Evolutionary conservation across 2,113 vertebrate species (phyloP).

Genomic region (Prunella fulvescens): DNA sequence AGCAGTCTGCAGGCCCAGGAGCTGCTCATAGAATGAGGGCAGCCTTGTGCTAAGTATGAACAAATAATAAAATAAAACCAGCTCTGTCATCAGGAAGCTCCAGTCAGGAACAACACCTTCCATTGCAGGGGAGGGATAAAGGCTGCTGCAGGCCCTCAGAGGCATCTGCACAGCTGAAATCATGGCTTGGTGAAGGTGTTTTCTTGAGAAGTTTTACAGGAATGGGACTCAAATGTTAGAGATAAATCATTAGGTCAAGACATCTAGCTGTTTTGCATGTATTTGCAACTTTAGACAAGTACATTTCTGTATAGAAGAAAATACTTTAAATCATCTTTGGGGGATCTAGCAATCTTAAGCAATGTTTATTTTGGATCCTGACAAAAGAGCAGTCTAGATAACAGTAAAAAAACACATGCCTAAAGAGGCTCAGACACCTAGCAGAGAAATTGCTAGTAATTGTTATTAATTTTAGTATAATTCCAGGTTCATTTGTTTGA

Average conservation of each 20-base stretch:
- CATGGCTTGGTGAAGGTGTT: not conserved
- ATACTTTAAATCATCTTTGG: not conserved
- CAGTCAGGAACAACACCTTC: not conserved
- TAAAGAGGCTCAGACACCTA: not conserved
- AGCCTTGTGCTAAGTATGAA: not conserved
- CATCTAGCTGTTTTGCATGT: not conserved
- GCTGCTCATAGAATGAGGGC: not conserved
- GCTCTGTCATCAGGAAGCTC: not conserved
- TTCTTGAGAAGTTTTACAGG: not conserved
- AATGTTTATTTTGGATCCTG: not conserved
- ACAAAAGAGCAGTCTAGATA: not conserved
- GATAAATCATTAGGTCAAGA: not conserved
- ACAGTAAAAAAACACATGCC: not conserved
- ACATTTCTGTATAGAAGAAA: not conserved
- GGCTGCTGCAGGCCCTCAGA: not conserved
- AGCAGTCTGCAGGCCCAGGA: not conserved
- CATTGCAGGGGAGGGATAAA: not conserved
- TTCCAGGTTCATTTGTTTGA: conserved; percentile 95
- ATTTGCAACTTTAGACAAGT: not conserved
- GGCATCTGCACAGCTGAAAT: not conserved
- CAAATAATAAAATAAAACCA: not conserved
- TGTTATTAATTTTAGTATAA: not conserved
- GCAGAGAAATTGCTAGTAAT: not conserved
- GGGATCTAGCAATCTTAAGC: not conserved
- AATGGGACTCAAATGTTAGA: not conserved